phyloP scores from a whole-genome alignment of 2,113 vertebrate species.

The Aegithalos caudatus region DNA sequence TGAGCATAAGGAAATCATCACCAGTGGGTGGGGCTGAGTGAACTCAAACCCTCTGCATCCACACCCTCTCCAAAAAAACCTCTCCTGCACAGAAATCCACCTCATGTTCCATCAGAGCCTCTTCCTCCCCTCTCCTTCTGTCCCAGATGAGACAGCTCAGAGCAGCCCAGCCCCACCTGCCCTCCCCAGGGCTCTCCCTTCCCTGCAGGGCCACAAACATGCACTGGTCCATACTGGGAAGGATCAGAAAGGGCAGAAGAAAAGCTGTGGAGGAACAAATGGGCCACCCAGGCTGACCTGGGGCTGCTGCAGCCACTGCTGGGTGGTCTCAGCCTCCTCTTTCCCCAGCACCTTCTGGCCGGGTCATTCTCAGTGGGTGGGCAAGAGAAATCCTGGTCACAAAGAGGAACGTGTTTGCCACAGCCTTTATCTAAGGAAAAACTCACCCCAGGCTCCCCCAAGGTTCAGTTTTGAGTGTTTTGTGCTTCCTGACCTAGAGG shows the following conservation, averaged over 20 bases:
- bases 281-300: neutral
- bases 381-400: neutral
- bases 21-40: neutral
- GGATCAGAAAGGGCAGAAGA: neutral
- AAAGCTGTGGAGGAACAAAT: neutral
- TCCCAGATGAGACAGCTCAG: neutral
- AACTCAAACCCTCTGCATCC: neutral
- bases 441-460: neutral
- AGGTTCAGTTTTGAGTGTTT: neutral
- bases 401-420: neutral
- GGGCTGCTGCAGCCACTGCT: neutral
- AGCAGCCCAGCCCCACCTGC: neutral
- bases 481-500: neutral
- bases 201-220: neutral
- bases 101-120: neutral
- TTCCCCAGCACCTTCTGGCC: neutral
- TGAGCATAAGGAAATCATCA: slow-evolving; percentile 5
- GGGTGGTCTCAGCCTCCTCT: neutral
- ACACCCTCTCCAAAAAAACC: neutral
- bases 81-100: neutral
- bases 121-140: neutral
- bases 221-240: neutral
- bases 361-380: neutral
- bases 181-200: neutral
- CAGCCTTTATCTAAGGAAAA: neutral